These are phyloP conservation scores for Latrodectus hesperus DNA, from an alignment of 2,888 invertebrate genomes.

Conservation along the genomic window DNA sequence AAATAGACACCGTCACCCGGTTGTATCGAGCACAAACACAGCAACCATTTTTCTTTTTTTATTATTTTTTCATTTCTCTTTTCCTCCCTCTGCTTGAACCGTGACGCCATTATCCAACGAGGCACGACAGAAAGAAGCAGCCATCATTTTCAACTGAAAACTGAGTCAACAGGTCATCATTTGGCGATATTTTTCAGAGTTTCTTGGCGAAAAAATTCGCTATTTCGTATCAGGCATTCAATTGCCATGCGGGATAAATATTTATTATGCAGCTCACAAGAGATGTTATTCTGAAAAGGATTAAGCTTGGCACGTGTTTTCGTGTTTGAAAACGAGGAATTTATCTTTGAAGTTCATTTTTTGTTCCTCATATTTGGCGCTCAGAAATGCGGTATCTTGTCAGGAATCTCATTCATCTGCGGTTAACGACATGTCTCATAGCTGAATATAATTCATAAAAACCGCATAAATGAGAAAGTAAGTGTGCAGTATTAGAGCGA, in stretches of 20 bases:
- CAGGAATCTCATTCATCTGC: no score
- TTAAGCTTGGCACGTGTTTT: not conserved
- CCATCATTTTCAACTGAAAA: slow-evolving; percentile 28
- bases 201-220: not conserved
- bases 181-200: slow-evolving; percentile 14
- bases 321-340: not conserved
- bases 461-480: no score
- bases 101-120: slow-evolving; percentile 26
- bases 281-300: no score
- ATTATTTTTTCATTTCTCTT: slow-evolving; percentile 4
- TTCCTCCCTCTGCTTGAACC: not conserved
- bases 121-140: not conserved
- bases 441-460: no score
- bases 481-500: no score
- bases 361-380: no score
- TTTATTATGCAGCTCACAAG: no score
- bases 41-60: not conserved
- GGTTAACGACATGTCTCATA: no score
- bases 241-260: no score
- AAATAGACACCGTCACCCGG: not conserved
- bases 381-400: no score
- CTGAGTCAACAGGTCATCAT: slow-evolving; percentile 61
- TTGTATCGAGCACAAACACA: not conserved
- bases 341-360: not conserved
- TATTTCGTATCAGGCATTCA: no score